Evolutionary conservation across 2,888 invertebrate species (phyloP), one percentile per base, ranked within the genome.

Genomic region (Spisula subtruncata): DNA sequence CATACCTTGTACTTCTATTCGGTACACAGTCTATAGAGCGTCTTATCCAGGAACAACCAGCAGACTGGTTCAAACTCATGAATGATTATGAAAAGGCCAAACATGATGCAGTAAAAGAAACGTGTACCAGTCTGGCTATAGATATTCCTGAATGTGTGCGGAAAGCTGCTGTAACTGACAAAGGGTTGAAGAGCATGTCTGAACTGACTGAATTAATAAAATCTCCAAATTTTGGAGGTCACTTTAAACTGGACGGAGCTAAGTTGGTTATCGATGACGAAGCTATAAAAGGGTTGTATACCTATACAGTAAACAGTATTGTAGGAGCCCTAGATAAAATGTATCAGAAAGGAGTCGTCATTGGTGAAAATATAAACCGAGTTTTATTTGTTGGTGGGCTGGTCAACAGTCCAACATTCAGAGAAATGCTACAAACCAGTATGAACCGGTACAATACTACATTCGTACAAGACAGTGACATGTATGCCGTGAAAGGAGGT

Each of bases 381-480:
- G 71, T 92, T 18, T 32, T 92, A 14, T 66, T 91, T 32, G 87
- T 89, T 6, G 92, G 92, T 5, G 91, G 90, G 20, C 83, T 90
- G 41, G 87, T 88, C 0, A 79, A 83, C 20, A 83, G 81, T 82
- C 48, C 66, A 32, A 48, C 89, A 41, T 86, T 92, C 0, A 79
- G 85, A 60, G 60, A 46, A 1, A 85, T 83, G 29, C 83, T 92
- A 16, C n/a, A 81, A 48, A 29, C 66, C 16, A 46, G 18, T 18
- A 25, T 91, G 60, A 71, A 54, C 25, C 71, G 71, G 51, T 46
- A 82, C 20, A 87, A 83, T 35, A 51, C 90, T 1, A 46, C 56
- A 16, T 89, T 90, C 60, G 87, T 87, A 41, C 41, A 29, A n/a
- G 86, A 86, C 18, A 85, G 87, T 48, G 80, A 83, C 25, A 35